Conservation (phyloP, 1,140 invertebrate species). For the Zophobas atratus region DNA sequence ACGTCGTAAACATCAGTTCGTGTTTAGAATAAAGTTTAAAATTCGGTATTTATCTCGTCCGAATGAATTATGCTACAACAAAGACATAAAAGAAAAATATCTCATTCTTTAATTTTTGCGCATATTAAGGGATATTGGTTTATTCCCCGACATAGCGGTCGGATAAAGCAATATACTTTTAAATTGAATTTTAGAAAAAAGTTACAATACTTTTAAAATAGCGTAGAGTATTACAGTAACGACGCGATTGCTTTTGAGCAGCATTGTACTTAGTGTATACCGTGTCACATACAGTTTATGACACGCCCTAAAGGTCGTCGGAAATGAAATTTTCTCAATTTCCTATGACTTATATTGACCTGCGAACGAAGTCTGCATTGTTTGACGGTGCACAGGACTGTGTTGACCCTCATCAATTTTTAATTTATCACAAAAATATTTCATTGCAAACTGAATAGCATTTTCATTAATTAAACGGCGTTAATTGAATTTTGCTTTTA, state of each 20-base stretch:
- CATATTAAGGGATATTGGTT: too few relatives aligned
- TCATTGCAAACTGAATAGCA: constrained; percentile 39
- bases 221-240: constrained; percentile 5
- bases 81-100: too few relatives aligned
- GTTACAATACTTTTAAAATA: too few relatives aligned
- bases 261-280: constrained; percentile 22
- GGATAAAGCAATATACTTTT: too few relatives aligned
- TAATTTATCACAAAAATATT: constrained; percentile 45
- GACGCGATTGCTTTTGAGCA: constrained; percentile 29
- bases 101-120: too few relatives aligned
- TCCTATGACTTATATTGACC: constrained; percentile 64
- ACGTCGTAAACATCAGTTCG: too few relatives aligned
- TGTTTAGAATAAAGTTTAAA: too few relatives aligned
- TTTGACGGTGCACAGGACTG: constrained; percentile 47
- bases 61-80: too few relatives aligned
- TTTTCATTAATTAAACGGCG: constrained; percentile 37
- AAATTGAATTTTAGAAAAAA: too few relatives aligned
- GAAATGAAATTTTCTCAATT: constrained; percentile 67
- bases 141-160: too few relatives aligned
- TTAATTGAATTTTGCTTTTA: constrained; percentile 48
- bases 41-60: too few relatives aligned
- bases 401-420: constrained; percentile 51
- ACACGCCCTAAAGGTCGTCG: constrained; percentile 61
- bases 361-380: constrained; percentile 52
- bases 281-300: constrained; percentile 54